Evolutionary conservation across 2,888 invertebrate genomes (phyloP).

Genomic region (Leucozona laternaria): DNA sequence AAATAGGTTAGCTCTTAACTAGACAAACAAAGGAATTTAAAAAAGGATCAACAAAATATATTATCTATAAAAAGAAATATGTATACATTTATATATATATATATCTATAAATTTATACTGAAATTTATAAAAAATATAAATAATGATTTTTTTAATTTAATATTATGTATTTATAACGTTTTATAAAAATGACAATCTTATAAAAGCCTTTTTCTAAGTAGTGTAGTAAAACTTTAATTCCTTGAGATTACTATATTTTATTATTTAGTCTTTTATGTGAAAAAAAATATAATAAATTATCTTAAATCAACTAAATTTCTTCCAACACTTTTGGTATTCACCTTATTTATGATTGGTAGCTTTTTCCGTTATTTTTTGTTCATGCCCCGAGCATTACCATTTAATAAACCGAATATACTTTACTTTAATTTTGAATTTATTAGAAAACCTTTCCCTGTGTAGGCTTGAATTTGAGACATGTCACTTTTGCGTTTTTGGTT

Average conservation of each 20-base stretch:
- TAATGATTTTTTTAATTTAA: slow-evolving; percentile 24
- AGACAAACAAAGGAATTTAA: slow-evolving; percentile 46
- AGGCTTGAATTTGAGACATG: background rate
- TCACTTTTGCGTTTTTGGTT: no score
- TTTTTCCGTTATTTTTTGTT: no score
- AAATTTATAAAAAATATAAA: slow-evolving; percentile 27
- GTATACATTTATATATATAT: slow-evolving; percentile 43
- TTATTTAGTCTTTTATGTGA: background rate
- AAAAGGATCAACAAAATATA: slow-evolving; percentile 66
- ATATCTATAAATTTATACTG: slow-evolving; percentile 67
- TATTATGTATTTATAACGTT: slow-evolving; percentile 38
- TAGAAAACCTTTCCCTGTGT: no score
- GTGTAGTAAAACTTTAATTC: slow-evolving; percentile 29
- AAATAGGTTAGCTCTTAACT: slow-evolving; percentile 30
- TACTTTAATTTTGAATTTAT: no score
- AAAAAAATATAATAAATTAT: background rate
- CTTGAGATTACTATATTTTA: background rate
- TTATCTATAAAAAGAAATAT: slow-evolving; percentile 37
- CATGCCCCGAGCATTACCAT: no score
- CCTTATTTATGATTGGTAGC: background rate
- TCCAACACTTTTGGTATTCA: background rate
- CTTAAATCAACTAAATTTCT: background rate
- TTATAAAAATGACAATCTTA: slow-evolving; percentile 75
- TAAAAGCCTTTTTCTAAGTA: slow-evolving; percentile 73
- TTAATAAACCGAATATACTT: no score